A percentile compares a stretch with the other conserved stretches of the same genome.
Evolutionary conservation across 2,888 invertebrate species (phyloP).

Genomic region (Pheosia gnoma): DNA sequence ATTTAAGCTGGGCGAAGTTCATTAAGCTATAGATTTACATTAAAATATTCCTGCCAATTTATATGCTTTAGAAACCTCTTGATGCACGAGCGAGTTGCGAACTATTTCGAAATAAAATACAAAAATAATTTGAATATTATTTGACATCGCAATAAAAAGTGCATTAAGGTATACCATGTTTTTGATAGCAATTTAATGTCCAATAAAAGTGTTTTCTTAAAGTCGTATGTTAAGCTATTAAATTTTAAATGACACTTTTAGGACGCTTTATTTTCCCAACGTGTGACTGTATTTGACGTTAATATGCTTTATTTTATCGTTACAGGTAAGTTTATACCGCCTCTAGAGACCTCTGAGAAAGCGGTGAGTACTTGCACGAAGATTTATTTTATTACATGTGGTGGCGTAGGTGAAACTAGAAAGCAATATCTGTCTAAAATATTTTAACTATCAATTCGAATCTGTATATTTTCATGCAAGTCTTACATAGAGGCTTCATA

Average conservation of each 20-base stretch:
- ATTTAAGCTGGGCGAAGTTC: no score
- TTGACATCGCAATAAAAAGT: slow-evolving; percentile 18
- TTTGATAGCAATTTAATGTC: slow-evolving; percentile 53
- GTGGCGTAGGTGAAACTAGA: neutral
- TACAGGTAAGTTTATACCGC: slow-evolving; percentile 51
- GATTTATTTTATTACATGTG: slow-evolving; percentile 17
- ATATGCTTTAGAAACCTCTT: no score
- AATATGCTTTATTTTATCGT: slow-evolving; percentile 53
- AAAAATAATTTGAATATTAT: slow-evolving; percentile 4
- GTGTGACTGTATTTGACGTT: slow-evolving; percentile 41
- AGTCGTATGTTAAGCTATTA: slow-evolving; percentile 36
- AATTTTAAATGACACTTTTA: slow-evolving; percentile 48
- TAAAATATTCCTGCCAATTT: no score
- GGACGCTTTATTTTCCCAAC: slow-evolving; percentile 44
- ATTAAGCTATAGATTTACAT: no score
- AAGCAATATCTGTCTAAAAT: neutral
- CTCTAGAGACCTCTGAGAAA: slow-evolving; percentile 18
- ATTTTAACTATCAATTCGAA: no score
- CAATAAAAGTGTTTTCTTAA: slow-evolving; percentile 53
- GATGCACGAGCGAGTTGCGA: neutral
- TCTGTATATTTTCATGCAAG: no score
- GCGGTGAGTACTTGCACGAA: slow-evolving; percentile 36
- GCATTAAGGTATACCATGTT: slow-evolving; percentile 25
- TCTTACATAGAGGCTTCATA: no score
- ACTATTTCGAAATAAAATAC: neutral